These are phyloP conservation scores for Drosophila barbarae DNA, from an alignment of 2,888 invertebrate species.

Conservation along the genomic window DNA sequence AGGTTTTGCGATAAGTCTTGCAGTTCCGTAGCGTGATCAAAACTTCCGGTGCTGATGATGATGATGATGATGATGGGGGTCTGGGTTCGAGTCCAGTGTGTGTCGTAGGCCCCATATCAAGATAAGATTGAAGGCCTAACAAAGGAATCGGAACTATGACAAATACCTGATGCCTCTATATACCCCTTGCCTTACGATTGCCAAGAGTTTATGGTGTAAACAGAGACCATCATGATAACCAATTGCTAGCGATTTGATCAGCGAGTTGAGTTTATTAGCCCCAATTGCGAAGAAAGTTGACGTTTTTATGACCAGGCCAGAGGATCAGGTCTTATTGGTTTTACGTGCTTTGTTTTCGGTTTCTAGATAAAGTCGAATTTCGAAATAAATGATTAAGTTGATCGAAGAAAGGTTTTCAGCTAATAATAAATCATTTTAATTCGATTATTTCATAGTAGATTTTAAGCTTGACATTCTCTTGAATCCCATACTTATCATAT, in stretches of 20 bases:
- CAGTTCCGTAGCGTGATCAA: slow-evolving; percentile 42
- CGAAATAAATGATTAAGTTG: slow-evolving; percentile 1
- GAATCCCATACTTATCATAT: neutral
- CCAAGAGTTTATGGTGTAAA: slow-evolving; percentile 33
- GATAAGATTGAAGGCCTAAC: slow-evolving; percentile 58
- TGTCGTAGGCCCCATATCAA: slow-evolving; percentile 56
- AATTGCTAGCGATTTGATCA: slow-evolving; percentile 1
- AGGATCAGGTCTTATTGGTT: neutral
- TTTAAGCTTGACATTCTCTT: neutral
- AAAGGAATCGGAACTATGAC: slow-evolving; percentile 28
- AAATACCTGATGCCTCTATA: slow-evolving; percentile 13
- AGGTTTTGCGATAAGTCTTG: slow-evolving; percentile 44
- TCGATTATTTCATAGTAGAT: neutral
- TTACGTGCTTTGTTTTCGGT: slow-evolving; percentile 5
- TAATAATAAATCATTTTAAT: too few species aligned
- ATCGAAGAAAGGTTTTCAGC: neutral
- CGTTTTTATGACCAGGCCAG: neutral
- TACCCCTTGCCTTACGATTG: slow-evolving; percentile 11
- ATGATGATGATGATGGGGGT: slow-evolving; percentile 48
- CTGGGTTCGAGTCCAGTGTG: slow-evolving; percentile 38
- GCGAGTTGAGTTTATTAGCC: slow-evolving; percentile 3
- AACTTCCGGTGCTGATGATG: slow-evolving; percentile 58
- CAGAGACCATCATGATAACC: slow-evolving; percentile 2
- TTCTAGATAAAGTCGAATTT: neutral
- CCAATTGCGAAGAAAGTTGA: slow-evolving; percentile 12